Evolutionary conservation across 2,888 invertebrate species (phyloP).

Genomic region (Drosophila paranaensis): DNA sequence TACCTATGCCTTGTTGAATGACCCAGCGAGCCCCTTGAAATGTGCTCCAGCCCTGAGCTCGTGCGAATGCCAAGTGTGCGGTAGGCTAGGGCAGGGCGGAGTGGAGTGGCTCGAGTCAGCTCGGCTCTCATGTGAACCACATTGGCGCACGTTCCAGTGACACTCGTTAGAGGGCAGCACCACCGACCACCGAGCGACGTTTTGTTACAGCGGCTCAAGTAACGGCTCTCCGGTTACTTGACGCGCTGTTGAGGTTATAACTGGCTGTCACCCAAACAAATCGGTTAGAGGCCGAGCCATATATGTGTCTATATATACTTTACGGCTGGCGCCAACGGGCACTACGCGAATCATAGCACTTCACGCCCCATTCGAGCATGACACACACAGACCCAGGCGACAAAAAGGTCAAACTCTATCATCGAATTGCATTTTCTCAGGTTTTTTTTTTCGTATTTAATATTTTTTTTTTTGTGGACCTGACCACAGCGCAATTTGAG

Average conservation of each 20-base stretch:
- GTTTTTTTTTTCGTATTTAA: background rate
- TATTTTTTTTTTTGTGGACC: slow-evolving; percentile 19
- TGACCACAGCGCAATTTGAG: slow-evolving; percentile 51
- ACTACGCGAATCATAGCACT: slow-evolving; percentile 3
- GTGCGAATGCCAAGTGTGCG: slow-evolving; percentile 43
- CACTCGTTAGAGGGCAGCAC: slow-evolving; percentile 45
- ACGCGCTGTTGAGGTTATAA: slow-evolving; percentile 52
- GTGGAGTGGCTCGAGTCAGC: background rate
- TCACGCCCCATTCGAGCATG: background rate
- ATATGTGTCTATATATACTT: background rate
- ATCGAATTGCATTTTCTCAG: slow-evolving; percentile 48
- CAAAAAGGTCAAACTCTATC: slow-evolving; percentile 45
- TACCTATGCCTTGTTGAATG: slow-evolving; percentile 22
- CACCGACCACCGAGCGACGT: background rate
- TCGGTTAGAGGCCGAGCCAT: slow-evolving; percentile 52
- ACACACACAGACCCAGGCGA: slow-evolving; percentile 3
- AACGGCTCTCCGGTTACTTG: slow-evolving; percentile 33
- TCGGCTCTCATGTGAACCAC: slow-evolving; percentile 39
- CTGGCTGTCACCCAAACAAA: slow-evolving; percentile 55
- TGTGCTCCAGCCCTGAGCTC: slow-evolving; percentile 45
- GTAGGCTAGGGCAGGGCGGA: background rate
- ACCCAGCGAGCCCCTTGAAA: slow-evolving; percentile 42
- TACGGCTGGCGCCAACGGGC: slow-evolving; percentile 11
- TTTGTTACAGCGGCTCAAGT: slow-evolving; percentile 34
- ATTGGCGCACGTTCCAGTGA: slow-evolving; percentile 56